Evolutionary conservation across 1,140 invertebrate genomes (phyloP).

Genomic region (Pygmarrhopalites habei): DNA sequence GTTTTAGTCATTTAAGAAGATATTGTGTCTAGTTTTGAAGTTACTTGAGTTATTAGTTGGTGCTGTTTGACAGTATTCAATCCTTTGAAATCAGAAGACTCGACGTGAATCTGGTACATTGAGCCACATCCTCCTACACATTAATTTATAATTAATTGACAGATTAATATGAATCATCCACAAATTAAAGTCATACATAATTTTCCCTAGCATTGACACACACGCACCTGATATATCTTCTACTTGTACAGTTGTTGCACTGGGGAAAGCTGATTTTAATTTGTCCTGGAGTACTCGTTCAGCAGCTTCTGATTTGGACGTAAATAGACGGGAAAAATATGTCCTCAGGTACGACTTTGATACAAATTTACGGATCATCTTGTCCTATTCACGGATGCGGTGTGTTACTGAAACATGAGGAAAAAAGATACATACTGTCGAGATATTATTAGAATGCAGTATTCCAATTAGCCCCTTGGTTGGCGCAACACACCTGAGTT

Average conservation of each 20-base stretch:
- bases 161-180: conserved; percentile 22
- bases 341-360: too few relatives aligned
- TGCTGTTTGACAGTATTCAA: conserved; percentile 72
- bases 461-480: too few relatives aligned
- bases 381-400: too few relatives aligned
- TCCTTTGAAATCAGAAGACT: conserved; percentile 67
- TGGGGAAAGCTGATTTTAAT: conserved; percentile 50
- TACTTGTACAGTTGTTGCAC: conserved; percentile 59
- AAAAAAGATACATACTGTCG: too few relatives aligned
- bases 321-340: not conserved
- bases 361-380: too few relatives aligned
- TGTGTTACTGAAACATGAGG: too few relatives aligned
- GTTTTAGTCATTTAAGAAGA: conserved; percentile 19
- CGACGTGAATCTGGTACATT: conserved; percentile 75
- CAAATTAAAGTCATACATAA: not conserved
- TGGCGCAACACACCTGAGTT: too few relatives aligned
- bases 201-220: not conserved
- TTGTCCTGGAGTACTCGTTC: conserved; percentile 21
- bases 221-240: conserved; percentile 59
- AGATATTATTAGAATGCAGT: too few relatives aligned
- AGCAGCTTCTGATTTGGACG: not conserved
- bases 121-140: conserved; percentile 71
- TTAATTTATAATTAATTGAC: not conserved
- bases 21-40: not conserved
- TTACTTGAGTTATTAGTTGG: conserved; percentile 64